phyloP scores from a whole-genome alignment of 1,140 invertebrate species.

The Acromyrmex echinatior region DNA sequence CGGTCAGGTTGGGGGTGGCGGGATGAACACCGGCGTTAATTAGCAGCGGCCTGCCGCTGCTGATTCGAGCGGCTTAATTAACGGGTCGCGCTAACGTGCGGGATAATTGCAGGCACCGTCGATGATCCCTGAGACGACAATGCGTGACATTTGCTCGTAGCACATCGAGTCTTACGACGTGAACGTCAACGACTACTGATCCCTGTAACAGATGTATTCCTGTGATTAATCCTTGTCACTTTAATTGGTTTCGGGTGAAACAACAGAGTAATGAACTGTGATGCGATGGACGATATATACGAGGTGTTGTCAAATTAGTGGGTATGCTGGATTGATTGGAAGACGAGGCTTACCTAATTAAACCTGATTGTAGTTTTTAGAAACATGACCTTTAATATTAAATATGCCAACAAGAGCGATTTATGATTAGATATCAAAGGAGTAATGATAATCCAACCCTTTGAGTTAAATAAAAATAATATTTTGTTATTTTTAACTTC shows the following conservation, averaged over 20 bases:
- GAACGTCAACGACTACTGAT: not conserved
- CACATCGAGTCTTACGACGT: not conserved
- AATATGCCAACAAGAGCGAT: not conserved
- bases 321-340: not conserved
- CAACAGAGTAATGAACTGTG: not conserved
- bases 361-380: not conserved
- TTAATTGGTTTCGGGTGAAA: slow-evolving; percentile 18
- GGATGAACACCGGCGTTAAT: slow-evolving; percentile 24
- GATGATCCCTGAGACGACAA: slow-evolving; percentile 14
- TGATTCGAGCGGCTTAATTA: slow-evolving; percentile 56
- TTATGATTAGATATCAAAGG: no score
- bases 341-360: not conserved
- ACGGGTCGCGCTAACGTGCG: slow-evolving; percentile 36
- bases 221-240: slow-evolving; percentile 24
- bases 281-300: not conserved
- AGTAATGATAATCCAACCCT: no score
- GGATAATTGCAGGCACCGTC: slow-evolving; percentile 38
- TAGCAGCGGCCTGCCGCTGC: not conserved
- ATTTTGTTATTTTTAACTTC: no score
- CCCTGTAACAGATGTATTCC: slow-evolving; percentile 25
- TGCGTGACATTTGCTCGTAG: not conserved
- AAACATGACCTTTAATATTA: slow-evolving; percentile 15
- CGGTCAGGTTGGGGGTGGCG: not conserved
- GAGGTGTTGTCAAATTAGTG: slow-evolving; percentile 13
- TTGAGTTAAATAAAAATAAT: no score